Percentiles rank a stretch among this genome's conserved stretches.
phyloP scores from a whole-genome alignment of 2,113 vertebrate genomes.

The Muntiacus reevesi region DNA sequence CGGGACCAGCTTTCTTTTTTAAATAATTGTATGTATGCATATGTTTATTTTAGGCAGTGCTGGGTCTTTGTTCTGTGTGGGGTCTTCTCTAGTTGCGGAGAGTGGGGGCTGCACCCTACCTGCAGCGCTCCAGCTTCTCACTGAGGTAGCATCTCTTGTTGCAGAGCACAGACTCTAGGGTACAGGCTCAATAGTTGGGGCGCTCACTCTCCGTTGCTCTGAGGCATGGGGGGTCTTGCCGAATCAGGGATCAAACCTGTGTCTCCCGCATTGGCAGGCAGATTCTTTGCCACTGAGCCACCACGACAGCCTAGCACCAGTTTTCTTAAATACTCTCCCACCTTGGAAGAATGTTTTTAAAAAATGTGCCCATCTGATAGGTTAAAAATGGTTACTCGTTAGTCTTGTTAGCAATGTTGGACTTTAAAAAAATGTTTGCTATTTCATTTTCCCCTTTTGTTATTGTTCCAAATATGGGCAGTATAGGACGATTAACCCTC shows the following conservation, averaged over 20 bases:
- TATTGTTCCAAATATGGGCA: background rate
- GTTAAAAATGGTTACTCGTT: background rate
- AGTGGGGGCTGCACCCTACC: background rate
- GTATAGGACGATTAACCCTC: background rate
- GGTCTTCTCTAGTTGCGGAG: no score
- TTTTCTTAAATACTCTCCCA: conserved; percentile 22
- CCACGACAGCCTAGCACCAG: background rate
- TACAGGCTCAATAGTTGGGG: background rate
- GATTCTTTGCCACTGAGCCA: background rate
- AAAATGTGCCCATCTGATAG: background rate
- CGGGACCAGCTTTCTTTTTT: background rate
- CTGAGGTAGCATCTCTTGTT: fast-evolving
- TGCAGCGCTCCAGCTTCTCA: background rate
- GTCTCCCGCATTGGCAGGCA: background rate
- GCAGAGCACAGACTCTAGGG: background rate
- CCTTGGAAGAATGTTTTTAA: background rate
- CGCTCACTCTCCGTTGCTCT: fast-evolving
- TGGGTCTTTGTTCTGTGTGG: background rate
- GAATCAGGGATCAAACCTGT: background rate
- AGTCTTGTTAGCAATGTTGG: background rate
- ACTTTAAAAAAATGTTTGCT: background rate
- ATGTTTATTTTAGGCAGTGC: background rate
- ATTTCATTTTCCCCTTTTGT: background rate
- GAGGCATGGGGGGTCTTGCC: fast-evolving
- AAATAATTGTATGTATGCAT: no score